Percentiles rank a stretch among this genome's conserved stretches.
Conservation (phyloP, 2,888 invertebrate genomes). For the Teleogryllus oceanicus region DNA sequence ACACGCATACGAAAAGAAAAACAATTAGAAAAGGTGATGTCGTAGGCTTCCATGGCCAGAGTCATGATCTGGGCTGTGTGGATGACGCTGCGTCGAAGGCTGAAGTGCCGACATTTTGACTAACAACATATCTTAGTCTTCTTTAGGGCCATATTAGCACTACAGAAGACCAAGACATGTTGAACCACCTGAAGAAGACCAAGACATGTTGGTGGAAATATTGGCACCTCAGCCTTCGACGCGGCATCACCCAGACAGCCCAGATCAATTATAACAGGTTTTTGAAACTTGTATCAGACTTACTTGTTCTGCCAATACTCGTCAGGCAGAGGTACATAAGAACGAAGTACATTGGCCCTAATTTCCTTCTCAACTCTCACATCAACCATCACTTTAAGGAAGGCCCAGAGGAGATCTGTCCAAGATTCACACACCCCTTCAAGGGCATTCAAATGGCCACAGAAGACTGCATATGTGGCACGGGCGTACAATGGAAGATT, state of each 20-base stretch:
- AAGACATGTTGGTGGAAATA: no score
- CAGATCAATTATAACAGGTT: not conserved
- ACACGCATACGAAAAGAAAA: not conserved
- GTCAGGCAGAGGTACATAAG: conserved; percentile 59
- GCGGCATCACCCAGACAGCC: no score
- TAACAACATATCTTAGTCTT: no score
- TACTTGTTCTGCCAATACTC: conserved; percentile 63
- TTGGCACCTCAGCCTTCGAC: no score
- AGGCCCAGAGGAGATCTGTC: conserved; percentile 90
- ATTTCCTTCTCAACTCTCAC: conserved; percentile 78
- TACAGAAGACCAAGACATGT: no score
- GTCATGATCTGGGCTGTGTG: no score
- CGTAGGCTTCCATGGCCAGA: no score
- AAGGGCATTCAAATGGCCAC: conserved; percentile 78
- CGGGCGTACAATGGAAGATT: conserved; percentile 45
- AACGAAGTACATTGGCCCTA: conserved; percentile 56
- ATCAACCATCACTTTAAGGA: conserved; percentile 77
- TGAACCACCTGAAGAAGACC: no score
- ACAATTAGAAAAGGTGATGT: not conserved
- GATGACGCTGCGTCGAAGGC: no score
- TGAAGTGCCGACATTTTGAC: no score
- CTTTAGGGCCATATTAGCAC: no score
- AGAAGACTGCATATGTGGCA: conserved; percentile 73
- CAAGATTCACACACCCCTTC: conserved; percentile 74
- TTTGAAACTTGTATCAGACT: conserved; percentile 22